Conservation (phyloP, 2,113 vertebrate genomes). For the Xyliphius kryptos region DNA sequence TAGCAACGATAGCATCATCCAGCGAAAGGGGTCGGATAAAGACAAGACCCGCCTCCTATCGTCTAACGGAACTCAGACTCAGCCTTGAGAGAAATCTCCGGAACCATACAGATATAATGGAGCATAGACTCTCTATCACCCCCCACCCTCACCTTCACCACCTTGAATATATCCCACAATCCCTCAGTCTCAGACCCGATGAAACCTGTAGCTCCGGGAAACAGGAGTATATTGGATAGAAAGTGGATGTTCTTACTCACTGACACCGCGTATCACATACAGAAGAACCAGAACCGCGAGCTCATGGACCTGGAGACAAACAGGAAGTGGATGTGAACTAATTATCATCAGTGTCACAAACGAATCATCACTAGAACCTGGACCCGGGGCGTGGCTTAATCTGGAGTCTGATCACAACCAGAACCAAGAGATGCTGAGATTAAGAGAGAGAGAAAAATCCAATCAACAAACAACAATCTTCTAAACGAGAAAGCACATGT, state of each 20-base stretch:
- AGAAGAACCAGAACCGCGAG: too few relatives aligned
- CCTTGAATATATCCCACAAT: too few relatives aligned
- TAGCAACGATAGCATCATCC: slow-evolving; percentile 48
- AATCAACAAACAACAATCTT: too few relatives aligned
- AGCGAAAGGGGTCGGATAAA: slow-evolving; percentile 74
- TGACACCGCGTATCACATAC: not conserved
- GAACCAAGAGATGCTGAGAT: too few relatives aligned
- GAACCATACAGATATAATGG: not conserved
- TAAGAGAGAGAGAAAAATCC: too few relatives aligned
- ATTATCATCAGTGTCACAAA: too few relatives aligned
- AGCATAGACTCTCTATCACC: slow-evolving; percentile 9
- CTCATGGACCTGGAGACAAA: slow-evolving; percentile 8
- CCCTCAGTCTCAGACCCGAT: slow-evolving; percentile 10
- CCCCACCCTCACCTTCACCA: slow-evolving; percentile 7
- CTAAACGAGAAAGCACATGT: too few relatives aligned
- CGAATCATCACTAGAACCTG: too few relatives aligned
- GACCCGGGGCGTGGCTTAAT: too few relatives aligned
- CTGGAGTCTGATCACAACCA: too few relatives aligned
- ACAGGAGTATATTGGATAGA: not conserved
- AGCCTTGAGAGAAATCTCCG: slow-evolving; percentile 62
- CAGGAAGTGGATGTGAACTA: too few relatives aligned
- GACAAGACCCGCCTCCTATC: slow-evolving; percentile 80
- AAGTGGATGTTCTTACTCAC: slow-evolving; percentile 17
- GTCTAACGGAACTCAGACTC: slow-evolving; percentile 79
- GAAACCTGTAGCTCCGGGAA: slow-evolving; percentile 15